A percentile compares a stretch with the other conserved stretches of the same genome.
Conservation (phyloP, 92 coral and sea anemone genomes). For the Meandrina meandrites region DNA sequence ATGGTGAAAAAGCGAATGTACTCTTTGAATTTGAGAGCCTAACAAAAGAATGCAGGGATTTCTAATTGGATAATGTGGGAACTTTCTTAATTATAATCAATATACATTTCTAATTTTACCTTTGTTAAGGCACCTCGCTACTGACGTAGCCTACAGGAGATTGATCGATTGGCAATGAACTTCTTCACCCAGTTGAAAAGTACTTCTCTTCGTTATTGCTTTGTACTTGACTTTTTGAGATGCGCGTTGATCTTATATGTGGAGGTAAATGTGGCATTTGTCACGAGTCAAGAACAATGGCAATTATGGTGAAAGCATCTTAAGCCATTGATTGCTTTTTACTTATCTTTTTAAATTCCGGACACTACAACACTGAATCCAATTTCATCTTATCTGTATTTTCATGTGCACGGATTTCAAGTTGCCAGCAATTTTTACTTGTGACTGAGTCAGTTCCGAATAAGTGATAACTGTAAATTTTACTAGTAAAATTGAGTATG, state of each 20-base stretch:
- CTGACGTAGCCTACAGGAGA: background rate
- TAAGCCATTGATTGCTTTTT: background rate
- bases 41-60: background rate
- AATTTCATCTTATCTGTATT: background rate
- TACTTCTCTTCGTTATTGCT: background rate
- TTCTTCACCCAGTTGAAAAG: background rate
- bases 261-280: background rate
- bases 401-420: background rate
- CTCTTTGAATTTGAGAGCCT: background rate
- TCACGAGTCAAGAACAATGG: background rate
- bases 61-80: background rate
- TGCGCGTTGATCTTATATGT: background rate
- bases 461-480: background rate
- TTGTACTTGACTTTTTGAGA: slow-evolving; percentile 1
- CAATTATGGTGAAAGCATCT: background rate
- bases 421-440: background rate
- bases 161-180: background rate
- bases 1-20: background rate
- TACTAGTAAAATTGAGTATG: background rate
- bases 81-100: background rate
- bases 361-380: background rate
- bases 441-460: background rate
- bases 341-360: slow-evolving; percentile 10
- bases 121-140: background rate
- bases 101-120: background rate